Percentiles rank a stretch among this genome's conserved stretches.
These are phyloP conservation scores for Hybos culiciformis DNA, from an alignment of 2,888 invertebrate genomes.

Conservation along the genomic window DNA sequence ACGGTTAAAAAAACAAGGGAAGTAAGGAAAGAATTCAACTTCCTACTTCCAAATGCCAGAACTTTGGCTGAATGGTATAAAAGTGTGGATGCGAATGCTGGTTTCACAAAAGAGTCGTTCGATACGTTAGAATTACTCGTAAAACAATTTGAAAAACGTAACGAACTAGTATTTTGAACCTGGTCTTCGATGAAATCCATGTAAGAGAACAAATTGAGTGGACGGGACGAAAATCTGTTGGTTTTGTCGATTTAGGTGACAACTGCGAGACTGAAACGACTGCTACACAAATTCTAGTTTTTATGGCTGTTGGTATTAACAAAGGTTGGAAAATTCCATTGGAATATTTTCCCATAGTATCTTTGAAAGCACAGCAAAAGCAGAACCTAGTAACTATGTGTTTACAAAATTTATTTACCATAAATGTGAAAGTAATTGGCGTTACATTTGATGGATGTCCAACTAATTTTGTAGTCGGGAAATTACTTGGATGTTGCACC, in stretches of 20 bases:
- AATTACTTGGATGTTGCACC: constrained; percentile 16
- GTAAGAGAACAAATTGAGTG: constrained; percentile 16
- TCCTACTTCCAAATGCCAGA: too few species aligned
- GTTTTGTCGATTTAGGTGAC: constrained; percentile 15
- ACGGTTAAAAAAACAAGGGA: too few species aligned
- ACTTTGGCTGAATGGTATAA: constrained; percentile 20
- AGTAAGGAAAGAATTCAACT: too few species aligned
- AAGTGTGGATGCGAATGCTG: constrained; percentile 18
- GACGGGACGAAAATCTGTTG: constrained; percentile 12
- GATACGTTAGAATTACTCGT: constrained; percentile 17
- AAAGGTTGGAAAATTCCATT: constrained; percentile 21
- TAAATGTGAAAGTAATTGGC: constrained; percentile 12
- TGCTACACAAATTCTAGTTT: constrained; percentile 16
- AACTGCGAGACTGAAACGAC: constrained; percentile 5
- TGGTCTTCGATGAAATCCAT: constrained; percentile 20
- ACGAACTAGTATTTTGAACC: constrained; percentile 14
- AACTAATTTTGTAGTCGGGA: constrained; percentile 8
- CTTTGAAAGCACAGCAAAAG: not conserved
- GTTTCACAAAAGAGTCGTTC: constrained; percentile 17
- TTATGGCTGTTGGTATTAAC: constrained; percentile 19
- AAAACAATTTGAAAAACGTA: constrained; percentile 8
- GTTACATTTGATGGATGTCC: constrained; percentile 15
- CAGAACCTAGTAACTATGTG: constrained; percentile 3
- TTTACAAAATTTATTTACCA: constrained; percentile 16
- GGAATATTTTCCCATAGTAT: constrained; percentile 20